Evolutionary conservation across 2,797 vertebrate genomes (phyloP).

Genomic region (Triplophysa bombifrons): DNA sequence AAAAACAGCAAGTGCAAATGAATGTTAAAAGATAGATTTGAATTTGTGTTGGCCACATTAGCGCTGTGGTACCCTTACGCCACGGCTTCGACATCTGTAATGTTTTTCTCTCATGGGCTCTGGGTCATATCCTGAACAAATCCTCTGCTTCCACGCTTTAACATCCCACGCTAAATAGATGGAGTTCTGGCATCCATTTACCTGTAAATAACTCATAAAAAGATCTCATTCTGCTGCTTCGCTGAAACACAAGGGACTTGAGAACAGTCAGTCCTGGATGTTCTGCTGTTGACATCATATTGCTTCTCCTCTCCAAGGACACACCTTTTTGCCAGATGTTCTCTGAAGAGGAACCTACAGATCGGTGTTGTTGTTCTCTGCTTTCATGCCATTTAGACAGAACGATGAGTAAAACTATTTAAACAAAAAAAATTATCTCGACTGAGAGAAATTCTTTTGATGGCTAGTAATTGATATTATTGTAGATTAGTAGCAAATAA

Average conservation of each 20-base stretch:
- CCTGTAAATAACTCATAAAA: slow-evolving; percentile 9
- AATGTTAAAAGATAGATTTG: neutral
- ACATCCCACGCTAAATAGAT: slow-evolving; percentile 3
- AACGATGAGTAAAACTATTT: neutral
- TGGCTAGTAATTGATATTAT: neutral
- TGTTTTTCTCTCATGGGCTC: neutral
- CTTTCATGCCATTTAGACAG: neutral
- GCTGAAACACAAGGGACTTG: slow-evolving; percentile 25
- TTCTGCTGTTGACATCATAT: slow-evolving; percentile 35
- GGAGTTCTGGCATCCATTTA: slow-evolving; percentile 15
- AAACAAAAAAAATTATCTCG: neutral
- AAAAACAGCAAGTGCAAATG: neutral
- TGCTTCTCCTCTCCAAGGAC: slow-evolving; percentile 25
- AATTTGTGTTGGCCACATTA: neutral
- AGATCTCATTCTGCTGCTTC: slow-evolving; percentile 17
- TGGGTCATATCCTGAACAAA: slow-evolving; percentile 1
- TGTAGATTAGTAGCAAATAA: neutral
- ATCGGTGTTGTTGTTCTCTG: neutral
- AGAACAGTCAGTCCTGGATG: slow-evolving; percentile 20
- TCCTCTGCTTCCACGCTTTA: slow-evolving; percentile 1
- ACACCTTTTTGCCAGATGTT: slow-evolving; percentile 43
- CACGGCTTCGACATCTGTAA: neutral
- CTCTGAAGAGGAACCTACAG: slow-evolving; percentile 5
- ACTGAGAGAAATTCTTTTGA: neutral
- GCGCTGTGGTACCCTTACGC: neutral